phyloP scores from a whole-genome alignment of 2,113 vertebrate genomes.

The Prietella phreatophila region DNA sequence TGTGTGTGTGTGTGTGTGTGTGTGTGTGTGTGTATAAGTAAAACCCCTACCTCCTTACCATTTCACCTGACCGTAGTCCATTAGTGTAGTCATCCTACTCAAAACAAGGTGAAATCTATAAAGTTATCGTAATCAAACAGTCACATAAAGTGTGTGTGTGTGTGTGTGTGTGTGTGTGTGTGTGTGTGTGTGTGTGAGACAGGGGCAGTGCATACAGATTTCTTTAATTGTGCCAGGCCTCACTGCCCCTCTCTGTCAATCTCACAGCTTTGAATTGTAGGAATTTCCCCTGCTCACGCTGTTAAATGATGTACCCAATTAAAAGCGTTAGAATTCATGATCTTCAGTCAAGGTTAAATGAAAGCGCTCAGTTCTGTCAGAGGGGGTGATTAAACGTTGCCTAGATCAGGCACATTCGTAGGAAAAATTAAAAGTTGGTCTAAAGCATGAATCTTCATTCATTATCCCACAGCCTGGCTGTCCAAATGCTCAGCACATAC shows the following conservation, averaged over 20 bases:
- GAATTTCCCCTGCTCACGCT: slow-evolving; percentile 99
- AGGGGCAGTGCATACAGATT: slow-evolving; percentile 96
- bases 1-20: slow-evolving; percentile 1
- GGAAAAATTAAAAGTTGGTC: slow-evolving; percentile 98
- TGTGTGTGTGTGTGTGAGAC: slow-evolving; percentile 88
- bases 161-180: slow-evolving; percentile 84
- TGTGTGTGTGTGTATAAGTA: not conserved
- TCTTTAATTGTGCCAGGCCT: slow-evolving; percentile 99
- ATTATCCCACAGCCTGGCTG: slow-evolving; percentile 90
- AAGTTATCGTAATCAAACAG: slow-evolving; percentile 87
- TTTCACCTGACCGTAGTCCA: slow-evolving; percentile 44
- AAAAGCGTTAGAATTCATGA: slow-evolving; percentile 99
- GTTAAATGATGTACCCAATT: slow-evolving; percentile 99
- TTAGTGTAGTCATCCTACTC: slow-evolving; percentile 81
- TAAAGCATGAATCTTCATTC: slow-evolving; percentile 99
- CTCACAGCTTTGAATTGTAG: slow-evolving; percentile 97
- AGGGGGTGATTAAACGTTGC: slow-evolving; percentile 99
- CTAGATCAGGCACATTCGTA: slow-evolving; percentile 97
- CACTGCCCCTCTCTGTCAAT: slow-evolving; percentile 99
- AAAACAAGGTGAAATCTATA: slow-evolving; percentile 92
- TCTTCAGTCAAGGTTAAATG: slow-evolving; percentile 99
- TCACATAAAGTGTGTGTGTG: slow-evolving; percentile 82
- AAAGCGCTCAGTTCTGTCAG: slow-evolving; percentile 99
- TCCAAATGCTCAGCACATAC: slow-evolving; percentile 96
- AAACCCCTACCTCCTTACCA: slow-evolving; percentile 49